phyloP scores from a whole-genome alignment of 2,113 vertebrate genomes.

The Oryzias woworae region DNA sequence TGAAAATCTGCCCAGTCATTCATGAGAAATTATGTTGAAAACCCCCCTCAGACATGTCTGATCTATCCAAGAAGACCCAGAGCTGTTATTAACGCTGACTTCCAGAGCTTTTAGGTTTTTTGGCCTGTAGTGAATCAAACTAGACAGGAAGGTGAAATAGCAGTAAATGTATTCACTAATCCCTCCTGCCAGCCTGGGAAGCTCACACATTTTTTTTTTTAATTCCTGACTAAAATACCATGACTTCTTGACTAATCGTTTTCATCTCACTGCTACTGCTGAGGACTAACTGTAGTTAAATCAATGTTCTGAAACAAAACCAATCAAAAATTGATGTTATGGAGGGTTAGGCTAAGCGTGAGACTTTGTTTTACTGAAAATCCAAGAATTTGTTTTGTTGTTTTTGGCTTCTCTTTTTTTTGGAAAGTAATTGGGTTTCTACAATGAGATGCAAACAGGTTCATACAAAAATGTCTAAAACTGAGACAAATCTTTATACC shows the following conservation, averaged over 20 bases:
- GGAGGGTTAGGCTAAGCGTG: too few relatives aligned
- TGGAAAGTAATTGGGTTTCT: too few relatives aligned
- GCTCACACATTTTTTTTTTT: neutral
- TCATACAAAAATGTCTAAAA: too few relatives aligned
- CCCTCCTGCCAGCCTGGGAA: slow-evolving; percentile 4
- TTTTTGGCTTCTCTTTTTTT: too few relatives aligned
- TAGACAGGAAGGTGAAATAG: slow-evolving; percentile 17
- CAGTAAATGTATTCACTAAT: slow-evolving; percentile 7
- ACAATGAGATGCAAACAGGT: too few relatives aligned
- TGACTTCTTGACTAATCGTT: neutral
- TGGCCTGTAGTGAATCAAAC: neutral
- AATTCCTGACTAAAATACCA: neutral
- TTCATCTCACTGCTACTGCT: neutral
- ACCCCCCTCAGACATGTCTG: slow-evolving; percentile 12
- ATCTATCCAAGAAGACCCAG: slow-evolving; percentile 7
- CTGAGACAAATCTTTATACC: too few relatives aligned
- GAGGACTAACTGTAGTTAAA: neutral
- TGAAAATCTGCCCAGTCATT: slow-evolving; percentile 35
- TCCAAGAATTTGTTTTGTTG: too few relatives aligned
- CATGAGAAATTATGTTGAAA: slow-evolving; percentile 10
- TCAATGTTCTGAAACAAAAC: neutral
- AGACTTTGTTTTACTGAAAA: too few relatives aligned
- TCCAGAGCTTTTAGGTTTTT: slow-evolving; percentile 3
- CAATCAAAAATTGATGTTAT: too few relatives aligned
- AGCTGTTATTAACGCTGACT: slow-evolving; percentile 32